Evolutionary conservation across 2,113 vertebrate species (phyloP).

Genomic region (Myotis davidii): DNA sequence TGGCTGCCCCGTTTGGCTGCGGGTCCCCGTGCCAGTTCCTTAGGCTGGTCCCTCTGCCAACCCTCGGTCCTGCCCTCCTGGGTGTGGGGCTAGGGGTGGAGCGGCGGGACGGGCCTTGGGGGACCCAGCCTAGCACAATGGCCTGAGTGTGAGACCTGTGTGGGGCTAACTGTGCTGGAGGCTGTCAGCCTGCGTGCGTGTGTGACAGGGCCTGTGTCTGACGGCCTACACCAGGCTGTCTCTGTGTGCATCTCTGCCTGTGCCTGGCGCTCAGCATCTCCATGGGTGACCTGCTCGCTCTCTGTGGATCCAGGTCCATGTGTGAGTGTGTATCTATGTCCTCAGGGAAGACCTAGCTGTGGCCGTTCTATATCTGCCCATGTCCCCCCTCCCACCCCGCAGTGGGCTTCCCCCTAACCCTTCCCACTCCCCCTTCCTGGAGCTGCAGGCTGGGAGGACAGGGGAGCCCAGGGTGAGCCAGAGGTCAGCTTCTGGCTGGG

Average conservation of each 20-base stretch:
- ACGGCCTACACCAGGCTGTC: conserved; percentile 19
- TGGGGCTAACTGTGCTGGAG: neutral
- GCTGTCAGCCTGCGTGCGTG: neutral
- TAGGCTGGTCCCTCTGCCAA: conserved; percentile 55
- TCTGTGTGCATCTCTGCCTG: neutral
- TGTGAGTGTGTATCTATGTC: neutral
- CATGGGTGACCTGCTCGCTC: neutral
- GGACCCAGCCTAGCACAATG: conserved; percentile 19
- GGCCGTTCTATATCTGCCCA: neutral
- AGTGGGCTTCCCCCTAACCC: neutral
- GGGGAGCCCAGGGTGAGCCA: neutral
- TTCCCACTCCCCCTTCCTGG: accelerated
- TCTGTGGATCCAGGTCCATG: neutral
- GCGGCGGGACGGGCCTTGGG: neutral
- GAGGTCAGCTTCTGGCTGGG: neutral
- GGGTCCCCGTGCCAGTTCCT: conserved; percentile 66
- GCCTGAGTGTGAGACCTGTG: conserved; percentile 48
- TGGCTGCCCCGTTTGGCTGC: conserved; percentile 78
- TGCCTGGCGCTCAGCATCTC: neutral
- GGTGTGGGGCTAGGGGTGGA: neutral
- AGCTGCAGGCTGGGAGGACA: neutral
- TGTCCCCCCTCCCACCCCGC: neutral
- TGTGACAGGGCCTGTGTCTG: neutral
- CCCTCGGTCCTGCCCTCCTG: conserved; percentile 21
- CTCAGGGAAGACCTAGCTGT: neutral